phyloP scores from a whole-genome alignment of 2,888 invertebrate genomes.

The Pachliopta kotzebuea region DNA sequence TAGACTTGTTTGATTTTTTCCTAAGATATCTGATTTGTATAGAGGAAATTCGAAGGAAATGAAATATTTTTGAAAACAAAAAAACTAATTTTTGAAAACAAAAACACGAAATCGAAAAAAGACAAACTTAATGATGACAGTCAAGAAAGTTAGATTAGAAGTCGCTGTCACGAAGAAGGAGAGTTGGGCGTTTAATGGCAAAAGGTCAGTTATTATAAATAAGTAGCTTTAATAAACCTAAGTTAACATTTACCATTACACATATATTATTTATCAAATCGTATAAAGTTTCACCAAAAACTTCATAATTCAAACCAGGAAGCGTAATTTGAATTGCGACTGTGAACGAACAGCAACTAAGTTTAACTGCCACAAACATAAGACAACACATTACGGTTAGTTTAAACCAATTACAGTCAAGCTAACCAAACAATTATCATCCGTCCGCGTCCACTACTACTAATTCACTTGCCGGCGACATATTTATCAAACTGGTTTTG shows the following conservation, averaged over 20 bases:
- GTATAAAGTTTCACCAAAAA: neutral
- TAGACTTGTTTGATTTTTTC: neutral
- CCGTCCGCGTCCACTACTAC: slow-evolving; percentile 15
- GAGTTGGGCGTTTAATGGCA: too few species aligned
- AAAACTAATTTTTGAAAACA: too few species aligned
- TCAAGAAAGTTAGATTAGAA: too few species aligned
- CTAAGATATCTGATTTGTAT: neutral
- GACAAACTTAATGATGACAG: too few species aligned
- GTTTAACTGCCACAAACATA: slow-evolving; percentile 43
- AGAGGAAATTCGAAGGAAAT: neutral
- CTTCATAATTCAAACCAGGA: neutral
- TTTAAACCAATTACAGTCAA: slow-evolving; percentile 29
- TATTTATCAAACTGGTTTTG: slow-evolving; percentile 52
- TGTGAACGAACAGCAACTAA: slow-evolving; percentile 36
- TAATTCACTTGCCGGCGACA: slow-evolving; percentile 55
- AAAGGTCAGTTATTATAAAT: neutral
- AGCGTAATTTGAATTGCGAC: slow-evolving; percentile 7
- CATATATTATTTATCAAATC: neutral
- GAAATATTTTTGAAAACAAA: neutral
- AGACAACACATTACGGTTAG: slow-evolving; percentile 18
- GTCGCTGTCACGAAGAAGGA: too few species aligned
- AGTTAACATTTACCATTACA: neutral
- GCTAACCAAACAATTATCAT: slow-evolving; percentile 29
- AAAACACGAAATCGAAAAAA: too few species aligned
- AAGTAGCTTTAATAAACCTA: neutral